Evolutionary conservation across 2,888 invertebrate genomes (phyloP).

Genomic region (Mantis religiosa): DNA sequence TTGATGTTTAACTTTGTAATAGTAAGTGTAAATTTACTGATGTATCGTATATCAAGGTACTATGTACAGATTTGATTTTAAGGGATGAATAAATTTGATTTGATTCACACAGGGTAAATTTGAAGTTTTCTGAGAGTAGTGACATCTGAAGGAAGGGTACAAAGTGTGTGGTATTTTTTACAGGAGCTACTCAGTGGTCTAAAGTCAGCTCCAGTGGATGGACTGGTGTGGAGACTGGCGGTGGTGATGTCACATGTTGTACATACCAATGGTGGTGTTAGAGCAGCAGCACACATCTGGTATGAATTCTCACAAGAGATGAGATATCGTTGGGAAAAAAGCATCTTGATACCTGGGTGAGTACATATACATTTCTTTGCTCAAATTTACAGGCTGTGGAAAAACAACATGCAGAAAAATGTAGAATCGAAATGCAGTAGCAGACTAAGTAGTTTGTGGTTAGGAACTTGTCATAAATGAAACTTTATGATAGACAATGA

Average conservation of each 20-base stretch:
- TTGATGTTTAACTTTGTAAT: no score
- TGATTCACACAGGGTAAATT: conserved; percentile 4
- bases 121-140: conserved; percentile 31
- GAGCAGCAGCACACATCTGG: conserved; percentile 85
- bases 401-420: no score
- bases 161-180: conserved; percentile 39
- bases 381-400: no score
- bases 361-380: conserved; percentile 41
- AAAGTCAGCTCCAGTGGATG: conserved; percentile 74
- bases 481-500: no score
- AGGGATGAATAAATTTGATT: no score
- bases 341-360: conserved; percentile 77
- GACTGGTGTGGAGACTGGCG: conserved; percentile 77
- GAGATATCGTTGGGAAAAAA: conserved; percentile 83
- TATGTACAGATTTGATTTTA: no score
- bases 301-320: conserved; percentile 88
- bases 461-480: no score
- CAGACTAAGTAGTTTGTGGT: no score
- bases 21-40: no score
- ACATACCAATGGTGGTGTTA: conserved; percentile 69
- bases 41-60: no score
- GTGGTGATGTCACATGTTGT: conserved; percentile 68
- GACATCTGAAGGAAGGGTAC: conserved; percentile 34
- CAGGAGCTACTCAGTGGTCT: conserved; percentile 49
- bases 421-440: no score